Evolutionary conservation across 1,140 invertebrate genomes (phyloP), one percentile per base, ranked within the genome.

Genomic region (Belonocnema kinseyi): DNA sequence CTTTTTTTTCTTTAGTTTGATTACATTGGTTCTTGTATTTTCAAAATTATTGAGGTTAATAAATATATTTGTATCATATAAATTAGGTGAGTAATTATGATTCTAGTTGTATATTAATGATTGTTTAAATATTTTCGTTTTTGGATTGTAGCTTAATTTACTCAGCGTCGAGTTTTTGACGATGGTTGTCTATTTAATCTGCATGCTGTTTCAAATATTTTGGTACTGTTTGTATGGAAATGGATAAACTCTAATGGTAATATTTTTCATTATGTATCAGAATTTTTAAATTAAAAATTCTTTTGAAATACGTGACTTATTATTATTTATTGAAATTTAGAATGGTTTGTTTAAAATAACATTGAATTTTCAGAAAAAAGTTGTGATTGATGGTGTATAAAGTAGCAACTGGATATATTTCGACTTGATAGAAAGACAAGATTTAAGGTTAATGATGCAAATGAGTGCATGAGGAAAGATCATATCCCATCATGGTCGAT

Each of bases 191-290:
- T 87, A 88, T 66, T 74, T 85, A 14, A 52, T 76, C 8, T 81
- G 81, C n/a, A 88, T 89, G 82, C 11, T 89, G 53, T 76, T 76
- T 6, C 83, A 88, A 85, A 75, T 88, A 76, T 87, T 87, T 83
- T 80, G 87, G 17, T 87, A 87, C 71, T 88, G 87, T 74, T 81
- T 83, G 46, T 85, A 82, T 75, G 87, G 87, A 54, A 86, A 86
- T 73, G 80, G 86, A 54, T 80, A 89, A 70, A 75, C 80, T 51
- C 50, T 80, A 74, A 78, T 87, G 74, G 85, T 87, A 77, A 50
- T 61, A 5, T 26, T 54, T 7, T 0, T 17, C 5, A 2, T 58
- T 21, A 26, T 58, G 26, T 26, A 21, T 5, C 1, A 26, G n/a
- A 19, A 13, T 26, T 26, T 13, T 10, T 21, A 19, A 19, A 17